phyloP scores from a whole-genome alignment of 2,888 invertebrate species.

The Caradrina clavipalpis region DNA sequence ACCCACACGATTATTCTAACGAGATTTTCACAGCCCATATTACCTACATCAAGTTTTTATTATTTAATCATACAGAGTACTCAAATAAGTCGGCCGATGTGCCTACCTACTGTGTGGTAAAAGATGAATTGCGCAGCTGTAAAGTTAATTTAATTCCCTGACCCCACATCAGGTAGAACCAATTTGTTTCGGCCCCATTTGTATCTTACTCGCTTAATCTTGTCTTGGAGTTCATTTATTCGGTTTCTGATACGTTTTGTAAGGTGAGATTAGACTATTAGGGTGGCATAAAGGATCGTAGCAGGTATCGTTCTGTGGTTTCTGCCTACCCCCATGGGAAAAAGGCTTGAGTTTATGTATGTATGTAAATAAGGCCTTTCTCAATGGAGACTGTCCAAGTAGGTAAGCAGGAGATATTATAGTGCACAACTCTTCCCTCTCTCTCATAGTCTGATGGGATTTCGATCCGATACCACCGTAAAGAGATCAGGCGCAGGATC shows the following conservation, averaged over 20 bases:
- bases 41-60: slow-evolving; percentile 10
- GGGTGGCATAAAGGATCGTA: neutral
- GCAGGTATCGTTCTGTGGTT: too few relatives aligned
- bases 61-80: slow-evolving; percentile 46
- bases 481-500: too few relatives aligned
- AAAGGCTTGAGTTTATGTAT: too few relatives aligned
- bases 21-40: neutral
- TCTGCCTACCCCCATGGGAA: too few relatives aligned
- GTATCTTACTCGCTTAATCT: slow-evolving; percentile 55
- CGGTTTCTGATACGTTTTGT: slow-evolving; percentile 7
- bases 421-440: too few relatives aligned
- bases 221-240: slow-evolving; percentile 39
- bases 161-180: slow-evolving; percentile 48
- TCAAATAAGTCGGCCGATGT: slow-evolving; percentile 22
- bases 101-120: slow-evolving; percentile 22
- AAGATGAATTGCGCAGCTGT: slow-evolving; percentile 46
- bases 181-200: slow-evolving; percentile 53
- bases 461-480: too few relatives aligned
- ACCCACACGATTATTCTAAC: neutral
- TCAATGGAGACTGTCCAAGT: too few relatives aligned
- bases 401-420: too few relatives aligned
- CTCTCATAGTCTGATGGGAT: too few relatives aligned
- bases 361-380: too few relatives aligned
- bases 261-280: neutral
- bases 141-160: slow-evolving; percentile 57